Percentiles rank a stretch among this genome's conserved stretches.
Evolutionary conservation across 2,797 vertebrate genomes (phyloP).

Genomic region (Helarctos malayanus): DNA sequence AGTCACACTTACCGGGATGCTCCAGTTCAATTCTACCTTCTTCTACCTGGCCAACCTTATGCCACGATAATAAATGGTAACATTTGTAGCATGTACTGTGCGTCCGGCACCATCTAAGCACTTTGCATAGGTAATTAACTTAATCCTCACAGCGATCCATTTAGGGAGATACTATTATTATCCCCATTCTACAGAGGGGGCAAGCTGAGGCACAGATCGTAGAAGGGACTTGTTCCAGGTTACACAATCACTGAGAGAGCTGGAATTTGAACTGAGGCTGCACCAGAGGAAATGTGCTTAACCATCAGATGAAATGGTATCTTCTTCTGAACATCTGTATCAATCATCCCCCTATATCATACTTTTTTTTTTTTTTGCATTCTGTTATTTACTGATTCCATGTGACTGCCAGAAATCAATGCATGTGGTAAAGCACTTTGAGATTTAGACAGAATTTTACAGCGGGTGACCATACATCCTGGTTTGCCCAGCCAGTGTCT

Average conservation of each 20-base stretch:
- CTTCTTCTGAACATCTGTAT: background rate
- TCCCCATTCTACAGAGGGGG: background rate
- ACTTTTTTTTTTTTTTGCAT: background rate
- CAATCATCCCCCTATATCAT: background rate
- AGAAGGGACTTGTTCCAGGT: background rate
- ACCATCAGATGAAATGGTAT: background rate
- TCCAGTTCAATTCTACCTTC: conserved; percentile 2
- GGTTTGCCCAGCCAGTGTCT: background rate
- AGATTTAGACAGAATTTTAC: background rate
- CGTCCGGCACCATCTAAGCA: background rate
- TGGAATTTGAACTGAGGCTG: background rate
- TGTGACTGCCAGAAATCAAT: background rate
- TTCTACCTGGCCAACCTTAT: background rate
- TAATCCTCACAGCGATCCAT: background rate
- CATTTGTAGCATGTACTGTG: background rate
- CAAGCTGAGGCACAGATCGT: background rate
- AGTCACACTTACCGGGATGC: background rate
- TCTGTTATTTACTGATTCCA: background rate
- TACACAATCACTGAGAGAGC: background rate
- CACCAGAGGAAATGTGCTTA: background rate
- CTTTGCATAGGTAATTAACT: background rate
- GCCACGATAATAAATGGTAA: background rate
- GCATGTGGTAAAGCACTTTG: background rate
- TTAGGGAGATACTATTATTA: background rate
- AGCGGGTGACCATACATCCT: background rate